phyloP scores from a whole-genome alignment of 2,888 invertebrate genomes.

The Scaptomyza reducta region DNA sequence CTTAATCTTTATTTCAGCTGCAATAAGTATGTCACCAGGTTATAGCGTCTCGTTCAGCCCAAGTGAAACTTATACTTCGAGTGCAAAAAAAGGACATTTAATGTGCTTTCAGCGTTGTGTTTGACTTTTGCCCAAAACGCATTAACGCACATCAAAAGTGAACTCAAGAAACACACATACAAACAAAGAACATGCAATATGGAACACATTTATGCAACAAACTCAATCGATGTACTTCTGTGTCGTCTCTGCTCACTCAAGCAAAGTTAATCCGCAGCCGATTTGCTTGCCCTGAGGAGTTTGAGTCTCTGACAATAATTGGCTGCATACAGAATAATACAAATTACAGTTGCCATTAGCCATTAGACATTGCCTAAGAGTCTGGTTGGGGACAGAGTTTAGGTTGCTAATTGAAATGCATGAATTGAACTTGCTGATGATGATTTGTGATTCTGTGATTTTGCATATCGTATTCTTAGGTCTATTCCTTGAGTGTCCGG shows the following conservation, averaged over 20 bases:
- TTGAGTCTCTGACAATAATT: conserved; percentile 28
- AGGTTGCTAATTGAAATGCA: conserved; percentile 37
- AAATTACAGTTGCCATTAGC: conserved; percentile 23
- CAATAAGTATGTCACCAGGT: no score
- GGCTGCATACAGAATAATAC: conserved; percentile 32
- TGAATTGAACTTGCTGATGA: conserved; percentile 9
- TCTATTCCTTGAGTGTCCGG: conserved; percentile 94
- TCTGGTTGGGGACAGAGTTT: background rate
- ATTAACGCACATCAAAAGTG: background rate
- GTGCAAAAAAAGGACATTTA: background rate
- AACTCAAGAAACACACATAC: background rate
- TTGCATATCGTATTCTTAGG: conserved; percentile 81
- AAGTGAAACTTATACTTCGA: no score
- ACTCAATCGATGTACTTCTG: background rate
- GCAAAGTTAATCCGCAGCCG: conserved; percentile 14
- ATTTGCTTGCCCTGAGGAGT: conserved; percentile 7
- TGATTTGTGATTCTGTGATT: background rate
- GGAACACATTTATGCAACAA: background rate
- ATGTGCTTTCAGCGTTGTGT: background rate
- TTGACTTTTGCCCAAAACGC: background rate
- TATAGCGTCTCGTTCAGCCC: no score
- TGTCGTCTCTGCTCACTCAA: conserved; percentile 4
- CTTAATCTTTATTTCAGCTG: background rate
- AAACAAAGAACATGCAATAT: background rate
- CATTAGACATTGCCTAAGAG: no score